phyloP scores from a whole-genome alignment of 2,888 invertebrate genomes.

The Panopea generosa region DNA sequence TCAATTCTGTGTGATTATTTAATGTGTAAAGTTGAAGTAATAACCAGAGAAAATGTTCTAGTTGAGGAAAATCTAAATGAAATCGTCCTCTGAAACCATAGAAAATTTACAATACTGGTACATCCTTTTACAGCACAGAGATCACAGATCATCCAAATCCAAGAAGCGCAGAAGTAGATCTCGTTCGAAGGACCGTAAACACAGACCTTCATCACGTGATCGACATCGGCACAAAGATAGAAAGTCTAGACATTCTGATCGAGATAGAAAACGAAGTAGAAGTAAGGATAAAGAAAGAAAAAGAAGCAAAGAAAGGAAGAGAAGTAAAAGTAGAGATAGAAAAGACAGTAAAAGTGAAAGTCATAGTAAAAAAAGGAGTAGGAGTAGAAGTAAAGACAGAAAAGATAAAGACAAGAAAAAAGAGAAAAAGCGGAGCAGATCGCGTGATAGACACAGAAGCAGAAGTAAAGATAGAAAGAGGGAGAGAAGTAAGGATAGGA shows the following conservation, averaged over 20 bases:
- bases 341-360: slow-evolving; percentile 41
- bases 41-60: no score
- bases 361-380: slow-evolving; percentile 43
- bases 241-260: slow-evolving; percentile 53
- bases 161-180: slow-evolving; percentile 54
- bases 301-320: slow-evolving; percentile 42
- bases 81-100: no score
- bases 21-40: no score
- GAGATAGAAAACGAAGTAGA: slow-evolving; percentile 44
- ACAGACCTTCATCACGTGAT: slow-evolving; percentile 54
- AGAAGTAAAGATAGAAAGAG: slow-evolving; percentile 53
- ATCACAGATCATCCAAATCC: slow-evolving; percentile 13
- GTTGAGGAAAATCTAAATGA: no score
- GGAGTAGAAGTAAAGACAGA: slow-evolving; percentile 43
- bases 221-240: slow-evolving; percentile 53
- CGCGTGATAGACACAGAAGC: slow-evolving; percentile 57
- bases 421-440: slow-evolving; percentile 50
- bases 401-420: slow-evolving; percentile 43
- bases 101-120: no score
- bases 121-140: slow-evolving; percentile 25
- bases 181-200: slow-evolving; percentile 59
- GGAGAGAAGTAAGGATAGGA: slow-evolving; percentile 54
- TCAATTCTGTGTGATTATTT: no score
- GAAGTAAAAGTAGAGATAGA: slow-evolving; percentile 48
- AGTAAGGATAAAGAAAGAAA: slow-evolving; percentile 42